Evolutionary conservation across 2,888 invertebrate genomes (phyloP).

Genomic region (Leucophenga maculata): DNA sequence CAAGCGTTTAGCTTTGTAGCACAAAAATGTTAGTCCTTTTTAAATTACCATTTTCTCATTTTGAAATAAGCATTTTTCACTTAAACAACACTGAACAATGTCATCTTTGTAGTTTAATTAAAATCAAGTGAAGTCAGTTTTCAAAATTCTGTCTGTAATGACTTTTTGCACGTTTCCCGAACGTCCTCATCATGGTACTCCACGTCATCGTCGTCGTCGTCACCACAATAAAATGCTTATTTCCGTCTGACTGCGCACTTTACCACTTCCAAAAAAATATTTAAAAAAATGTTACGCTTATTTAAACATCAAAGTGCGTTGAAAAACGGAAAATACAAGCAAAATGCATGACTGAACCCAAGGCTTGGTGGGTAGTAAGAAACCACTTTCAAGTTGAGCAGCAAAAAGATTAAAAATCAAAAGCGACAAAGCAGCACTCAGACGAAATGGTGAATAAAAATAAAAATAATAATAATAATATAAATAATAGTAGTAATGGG

Average conservation of each 20-base stretch:
- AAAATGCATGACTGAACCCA: too few species aligned
- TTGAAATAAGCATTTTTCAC: too few species aligned
- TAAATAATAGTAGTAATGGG: neutral
- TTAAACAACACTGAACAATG: too few species aligned
- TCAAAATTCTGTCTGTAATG: too few species aligned
- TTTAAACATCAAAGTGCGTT: constrained; percentile 60
- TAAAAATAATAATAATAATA: constrained; percentile 11
- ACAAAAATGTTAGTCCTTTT: too few species aligned
- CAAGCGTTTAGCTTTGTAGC: too few species aligned
- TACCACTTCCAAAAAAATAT: constrained; percentile 43
- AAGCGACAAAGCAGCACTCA: neutral
- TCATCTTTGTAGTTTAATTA: too few species aligned
- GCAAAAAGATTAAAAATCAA: neutral
- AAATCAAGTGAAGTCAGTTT: too few species aligned
- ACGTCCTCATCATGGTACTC: too few species aligned
- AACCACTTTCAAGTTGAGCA: neutral
- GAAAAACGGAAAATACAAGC: neutral
- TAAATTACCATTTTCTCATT: too few species aligned
- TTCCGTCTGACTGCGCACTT: constrained; percentile 18
- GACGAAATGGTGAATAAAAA: neutral
- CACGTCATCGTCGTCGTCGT: neutral
- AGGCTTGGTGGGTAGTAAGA: too few species aligned
- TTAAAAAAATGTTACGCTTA: constrained; percentile 60
- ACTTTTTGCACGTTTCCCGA: too few species aligned
- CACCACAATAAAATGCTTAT: constrained; percentile 21